Conservation (phyloP, 2,113 vertebrate species). For the Pedionomus torquatus region DNA sequence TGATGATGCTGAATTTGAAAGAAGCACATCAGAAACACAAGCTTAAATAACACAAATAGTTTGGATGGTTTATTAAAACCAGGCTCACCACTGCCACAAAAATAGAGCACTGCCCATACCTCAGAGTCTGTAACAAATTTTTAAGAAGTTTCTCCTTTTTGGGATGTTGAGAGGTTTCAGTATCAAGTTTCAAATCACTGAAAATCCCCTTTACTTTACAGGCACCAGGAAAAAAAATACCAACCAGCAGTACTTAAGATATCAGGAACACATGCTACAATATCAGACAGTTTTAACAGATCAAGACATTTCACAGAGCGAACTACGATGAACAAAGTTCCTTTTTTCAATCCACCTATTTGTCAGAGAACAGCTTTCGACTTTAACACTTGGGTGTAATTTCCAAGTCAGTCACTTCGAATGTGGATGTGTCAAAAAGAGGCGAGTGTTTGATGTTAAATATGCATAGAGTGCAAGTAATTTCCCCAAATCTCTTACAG, state of each 20-base stretch:
- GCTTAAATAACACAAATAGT: background rate
- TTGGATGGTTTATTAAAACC: background rate
- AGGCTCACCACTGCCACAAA: background rate
- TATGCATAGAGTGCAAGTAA: background rate
- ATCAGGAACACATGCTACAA: background rate
- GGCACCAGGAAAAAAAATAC: background rate
- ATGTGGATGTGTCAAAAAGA: background rate
- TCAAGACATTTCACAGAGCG: background rate
- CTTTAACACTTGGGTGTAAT: background rate
- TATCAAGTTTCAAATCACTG: background rate
- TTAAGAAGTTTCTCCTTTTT: background rate
- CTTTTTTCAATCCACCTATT: background rate
- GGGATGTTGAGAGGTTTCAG: background rate
- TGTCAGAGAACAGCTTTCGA: background rate
- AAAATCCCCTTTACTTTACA: background rate
- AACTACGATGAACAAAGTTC: background rate
- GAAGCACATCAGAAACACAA: background rate
- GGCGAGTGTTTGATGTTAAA: background rate
- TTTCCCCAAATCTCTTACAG: background rate
- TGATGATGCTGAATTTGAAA: rapidly evolving
- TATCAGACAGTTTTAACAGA: background rate
- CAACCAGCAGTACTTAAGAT: background rate
- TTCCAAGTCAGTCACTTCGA: background rate
- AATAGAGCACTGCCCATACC: background rate
- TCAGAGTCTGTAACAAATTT: background rate